Conservation (phyloP, 2,113 vertebrate genomes). For the Aspiorhynchus laticeps region DNA sequence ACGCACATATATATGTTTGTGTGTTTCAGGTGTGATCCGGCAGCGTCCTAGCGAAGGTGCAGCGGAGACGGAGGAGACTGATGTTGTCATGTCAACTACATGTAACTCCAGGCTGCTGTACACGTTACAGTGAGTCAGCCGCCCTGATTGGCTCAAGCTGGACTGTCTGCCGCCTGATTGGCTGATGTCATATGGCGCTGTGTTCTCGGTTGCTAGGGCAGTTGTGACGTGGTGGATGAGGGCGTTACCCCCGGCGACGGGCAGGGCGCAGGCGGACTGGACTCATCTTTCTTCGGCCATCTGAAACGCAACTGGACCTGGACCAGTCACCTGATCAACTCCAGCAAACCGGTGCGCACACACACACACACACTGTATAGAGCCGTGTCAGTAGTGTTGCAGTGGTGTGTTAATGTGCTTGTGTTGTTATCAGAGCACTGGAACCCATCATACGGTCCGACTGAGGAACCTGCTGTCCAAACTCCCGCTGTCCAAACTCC, state of each 20-base stretch:
- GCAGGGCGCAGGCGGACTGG: constrained; percentile 88
- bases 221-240: constrained; percentile 81
- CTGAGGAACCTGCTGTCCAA: no score
- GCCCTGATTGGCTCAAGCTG: constrained; percentile 7
- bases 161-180: neutral
- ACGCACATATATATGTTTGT: no score
- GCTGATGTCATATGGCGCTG: constrained; percentile 14
- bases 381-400: neutral
- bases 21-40: constrained; percentile 42
- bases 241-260: constrained; percentile 87
- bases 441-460: no score
- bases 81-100: neutral
- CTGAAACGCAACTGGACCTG: constrained; percentile 97
- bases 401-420: constrained; percentile 21
- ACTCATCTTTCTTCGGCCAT: constrained; percentile 92
- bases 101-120: constrained; percentile 26
- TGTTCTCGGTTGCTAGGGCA: constrained; percentile 75
- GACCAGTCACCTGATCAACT: constrained; percentile 88
- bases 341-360: neutral
- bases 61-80: constrained; percentile 4
- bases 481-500: no score
- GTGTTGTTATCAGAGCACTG: constrained; percentile 58
- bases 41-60: neutral
- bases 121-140: constrained; percentile 26
- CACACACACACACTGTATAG: neutral